phyloP scores from a whole-genome alignment of 2,888 invertebrate species.

The Ectobius pallidus region DNA sequence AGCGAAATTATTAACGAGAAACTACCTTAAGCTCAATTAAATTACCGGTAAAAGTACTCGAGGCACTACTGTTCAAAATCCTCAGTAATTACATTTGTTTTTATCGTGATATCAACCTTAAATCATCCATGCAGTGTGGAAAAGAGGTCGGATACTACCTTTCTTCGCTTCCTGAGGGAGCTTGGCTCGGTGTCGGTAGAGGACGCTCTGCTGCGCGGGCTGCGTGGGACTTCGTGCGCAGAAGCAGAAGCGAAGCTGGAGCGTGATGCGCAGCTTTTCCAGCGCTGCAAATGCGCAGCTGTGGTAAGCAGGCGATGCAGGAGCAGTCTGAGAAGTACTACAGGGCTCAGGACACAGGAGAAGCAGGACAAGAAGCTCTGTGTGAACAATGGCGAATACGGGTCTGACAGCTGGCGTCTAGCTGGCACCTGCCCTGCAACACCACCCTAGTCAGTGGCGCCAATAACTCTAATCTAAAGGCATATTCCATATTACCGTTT shows the following conservation, averaged over 20 bases:
- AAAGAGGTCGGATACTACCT: too few species aligned
- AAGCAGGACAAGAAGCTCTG: slow-evolving; percentile 55
- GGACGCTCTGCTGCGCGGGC: slow-evolving; percentile 53
- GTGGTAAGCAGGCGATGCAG: slow-evolving; percentile 62
- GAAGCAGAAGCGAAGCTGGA: slow-evolving; percentile 56
- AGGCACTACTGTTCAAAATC: too few species aligned
- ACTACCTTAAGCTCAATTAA: too few species aligned
- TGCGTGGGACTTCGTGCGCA: slow-evolving; percentile 51
- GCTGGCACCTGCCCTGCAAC: slow-evolving; percentile 44
- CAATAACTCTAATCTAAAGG: too few species aligned
- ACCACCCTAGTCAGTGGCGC: slow-evolving; percentile 32
- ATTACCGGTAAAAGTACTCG: too few species aligned
- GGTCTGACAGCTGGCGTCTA: slow-evolving; percentile 48
- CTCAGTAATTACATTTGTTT: too few species aligned
- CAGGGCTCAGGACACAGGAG: slow-evolving; percentile 60
- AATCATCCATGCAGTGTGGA: too few species aligned
- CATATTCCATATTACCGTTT: too few species aligned
- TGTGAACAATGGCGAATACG: slow-evolving; percentile 50
- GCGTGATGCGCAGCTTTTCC: slow-evolving; percentile 55
- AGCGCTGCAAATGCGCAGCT: slow-evolving; percentile 55
- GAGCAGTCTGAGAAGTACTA: slow-evolving; percentile 60
- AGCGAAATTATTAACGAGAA: too few species aligned
- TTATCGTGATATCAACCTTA: too few species aligned
- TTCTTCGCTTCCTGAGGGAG: slow-evolving; percentile 53
- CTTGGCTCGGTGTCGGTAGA: slow-evolving; percentile 54